Base-by-base conservation (phyloP, 2,888 invertebrate genomes). In the Malthinus seriepunctatus region DNA sequence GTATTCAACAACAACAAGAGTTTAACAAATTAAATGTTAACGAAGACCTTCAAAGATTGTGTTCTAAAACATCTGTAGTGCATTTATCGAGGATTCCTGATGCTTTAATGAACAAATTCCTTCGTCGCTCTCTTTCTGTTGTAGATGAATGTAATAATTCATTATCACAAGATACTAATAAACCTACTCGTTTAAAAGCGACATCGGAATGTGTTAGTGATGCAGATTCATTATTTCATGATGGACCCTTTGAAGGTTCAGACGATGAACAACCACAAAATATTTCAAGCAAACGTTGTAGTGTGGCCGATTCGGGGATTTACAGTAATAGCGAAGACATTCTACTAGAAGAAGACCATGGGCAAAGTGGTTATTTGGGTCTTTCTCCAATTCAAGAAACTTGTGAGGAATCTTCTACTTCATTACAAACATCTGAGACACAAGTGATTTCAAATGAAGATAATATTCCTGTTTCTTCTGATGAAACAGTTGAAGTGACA, bases 151-250 rank as follows among this genome's bases (percentile, higher is more conserved):
- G 23, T 42, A 42, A 42, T 42, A 42, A 42, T 42, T 2, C 23
- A 5, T n/a, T 15, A 14, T 9, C 12, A 15, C 15, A 15, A 15
- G 39, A 15, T 15, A 42, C 39, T 23, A 23, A 42, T 42, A n/a
- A 14, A 15, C 39, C 14, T 15, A 42, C 14, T n/a, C 11, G n/a
- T 15, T 15, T 23, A 7, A 42, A 42, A 42, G 15, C 39, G 7
- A 23, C 39, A 15, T 59, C 55, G 8, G 60, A 56, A 11, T 35
- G 51, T 14, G 42, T 52, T 39, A 60, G 60, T 15, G 42, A 56
- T 35, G 53, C 52, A 32, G 60, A 60, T 56, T 60, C 60, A 12
- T 34, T 38, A 8, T 60, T 60, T 32, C 55, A 51, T 32, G 60
- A 60, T 39, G 51, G 23, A 32, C 8, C 37, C 9, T 50, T 37